Base-by-base conservation (phyloP, 1,140 invertebrate genomes). In the Drosophila sucinea region DNA sequence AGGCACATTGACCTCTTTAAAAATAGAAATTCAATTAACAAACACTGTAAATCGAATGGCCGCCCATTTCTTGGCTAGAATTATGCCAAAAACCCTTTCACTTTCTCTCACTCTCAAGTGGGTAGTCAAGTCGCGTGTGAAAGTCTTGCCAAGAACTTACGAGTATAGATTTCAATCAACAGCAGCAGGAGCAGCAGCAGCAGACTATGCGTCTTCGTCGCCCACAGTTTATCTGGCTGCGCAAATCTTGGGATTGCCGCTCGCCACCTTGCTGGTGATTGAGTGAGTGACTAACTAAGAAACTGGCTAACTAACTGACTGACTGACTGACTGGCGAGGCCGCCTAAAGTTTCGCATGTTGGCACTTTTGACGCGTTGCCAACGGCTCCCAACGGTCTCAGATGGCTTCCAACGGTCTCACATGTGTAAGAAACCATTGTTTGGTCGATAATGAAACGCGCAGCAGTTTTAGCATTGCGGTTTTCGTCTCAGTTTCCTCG, bases 21-120 rank as follows among this genome's bases (percentile, higher is more conserved):
- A 86, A 86, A 83, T 86, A 86, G 84, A 87, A 86, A 73, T 86
- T 86, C 83, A 86, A 86, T 86, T 86, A 86, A 74, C 67, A 67
- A 63, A 58, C 23, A 47, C 5, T 8, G 38, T 66, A 32, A 62
- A 47, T 23, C 44, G 10, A 27, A 27, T 4, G 30, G 55, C 27
- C 66, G 60, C 63, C 58, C 67, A 61, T 29, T 57, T 60, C 44
- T 61, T 38, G 47, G 29, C n/a, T 68, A 32, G 30, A 23, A 41
- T 30, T 61, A 68, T 58, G 55, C 38, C 67, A 23, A 51, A 33
- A 60, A n/a, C 51, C 44, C 70, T 86, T 87, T 89, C 83, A 87
- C 83, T 86, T 86, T 86, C 75, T 38, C 55, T 63, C 55, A 66
- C 23, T 55, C 57, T 27, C 41, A 33, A 64, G 33, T 55, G 67